phyloP scores from a whole-genome alignment of 2,113 vertebrate genomes.

The Sarotherodon lohbergeri region DNA sequence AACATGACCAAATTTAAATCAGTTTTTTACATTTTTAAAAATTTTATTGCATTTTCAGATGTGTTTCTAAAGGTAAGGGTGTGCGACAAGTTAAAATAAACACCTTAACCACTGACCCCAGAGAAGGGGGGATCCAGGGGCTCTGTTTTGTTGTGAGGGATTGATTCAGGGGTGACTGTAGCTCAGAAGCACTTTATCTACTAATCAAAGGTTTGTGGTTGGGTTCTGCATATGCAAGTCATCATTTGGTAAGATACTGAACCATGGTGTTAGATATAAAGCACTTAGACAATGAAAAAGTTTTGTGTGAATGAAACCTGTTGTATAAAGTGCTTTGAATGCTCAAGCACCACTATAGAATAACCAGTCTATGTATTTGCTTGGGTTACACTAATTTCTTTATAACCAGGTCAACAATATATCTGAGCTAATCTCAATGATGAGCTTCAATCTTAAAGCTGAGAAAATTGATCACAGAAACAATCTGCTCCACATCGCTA shows the following conservation, averaged over 20 bases:
- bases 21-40: background rate
- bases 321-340: background rate
- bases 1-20: background rate
- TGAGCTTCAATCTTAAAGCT: background rate
- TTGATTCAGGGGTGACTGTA: background rate
- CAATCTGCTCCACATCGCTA: background rate
- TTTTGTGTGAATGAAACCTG: background rate
- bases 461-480: background rate
- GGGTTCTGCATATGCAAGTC: background rate
- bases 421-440: background rate
- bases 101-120: background rate
- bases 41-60: background rate
- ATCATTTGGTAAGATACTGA: background rate
- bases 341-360: background rate
- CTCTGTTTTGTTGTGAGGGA: background rate
- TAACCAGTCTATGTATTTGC: background rate
- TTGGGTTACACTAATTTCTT: background rate
- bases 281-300: background rate
- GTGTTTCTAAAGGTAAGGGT: background rate
- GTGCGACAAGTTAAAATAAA: background rate
- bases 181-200: background rate
- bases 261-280: background rate
- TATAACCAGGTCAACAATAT: background rate
- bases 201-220: background rate
- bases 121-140: background rate